These are phyloP conservation scores for Diadophis punctatus DNA, from an alignment of 2,113 vertebrate species.

Conservation along the genomic window DNA sequence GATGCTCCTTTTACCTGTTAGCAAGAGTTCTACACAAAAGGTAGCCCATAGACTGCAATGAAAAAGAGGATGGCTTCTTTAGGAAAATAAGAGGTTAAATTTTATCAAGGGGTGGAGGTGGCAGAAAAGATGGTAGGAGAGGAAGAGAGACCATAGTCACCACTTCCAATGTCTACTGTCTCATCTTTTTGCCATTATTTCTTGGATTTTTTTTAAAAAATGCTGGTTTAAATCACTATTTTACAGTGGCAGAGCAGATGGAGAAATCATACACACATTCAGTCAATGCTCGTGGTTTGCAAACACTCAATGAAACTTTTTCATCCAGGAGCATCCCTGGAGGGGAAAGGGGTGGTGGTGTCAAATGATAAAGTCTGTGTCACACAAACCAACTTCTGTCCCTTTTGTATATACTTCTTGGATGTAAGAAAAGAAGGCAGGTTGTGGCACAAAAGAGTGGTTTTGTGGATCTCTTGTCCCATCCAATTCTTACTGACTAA, in stretches of 20 bases:
- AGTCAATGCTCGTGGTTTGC: background rate
- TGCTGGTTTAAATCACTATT: constrained; percentile 14
- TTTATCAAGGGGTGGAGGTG: constrained; percentile 60
- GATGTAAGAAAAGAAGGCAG: background rate
- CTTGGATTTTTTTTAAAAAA: background rate
- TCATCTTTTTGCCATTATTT: background rate
- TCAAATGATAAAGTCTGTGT: background rate
- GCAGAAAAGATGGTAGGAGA: constrained; percentile 26
- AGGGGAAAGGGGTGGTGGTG: background rate
- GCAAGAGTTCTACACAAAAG: constrained; percentile 58
- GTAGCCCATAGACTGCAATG: constrained; percentile 43
- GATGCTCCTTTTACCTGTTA: constrained; percentile 61
- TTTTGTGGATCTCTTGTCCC: background rate
- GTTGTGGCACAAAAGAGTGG: background rate
- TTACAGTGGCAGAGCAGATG: background rate
- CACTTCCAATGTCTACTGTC: constrained; percentile 33
- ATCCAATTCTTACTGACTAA: background rate
- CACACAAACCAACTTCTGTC: background rate
- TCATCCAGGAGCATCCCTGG: background rate
- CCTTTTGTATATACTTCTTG: background rate
- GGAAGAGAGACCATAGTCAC: constrained; percentile 45
- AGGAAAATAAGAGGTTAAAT: constrained; percentile 60
- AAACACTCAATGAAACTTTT: background rate
- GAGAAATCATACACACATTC: background rate
- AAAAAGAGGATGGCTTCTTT: constrained; percentile 66